phyloP scores from a whole-genome alignment of 2,888 invertebrate species.

The Apocheima hispidaria region DNA sequence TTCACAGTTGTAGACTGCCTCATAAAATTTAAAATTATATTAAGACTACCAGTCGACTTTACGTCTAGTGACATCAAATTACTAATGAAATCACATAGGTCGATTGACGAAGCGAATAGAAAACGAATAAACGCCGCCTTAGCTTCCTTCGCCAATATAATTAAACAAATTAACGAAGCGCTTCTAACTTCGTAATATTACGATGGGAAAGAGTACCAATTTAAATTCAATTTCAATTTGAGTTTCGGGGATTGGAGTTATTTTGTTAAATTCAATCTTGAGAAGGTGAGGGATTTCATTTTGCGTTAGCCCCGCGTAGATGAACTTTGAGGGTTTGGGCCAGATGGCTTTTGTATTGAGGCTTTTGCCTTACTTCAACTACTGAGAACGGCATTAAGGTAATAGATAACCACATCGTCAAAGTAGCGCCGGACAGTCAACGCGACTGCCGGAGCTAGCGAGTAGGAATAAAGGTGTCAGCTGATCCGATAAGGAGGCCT shows the following conservation, averaged over 20 bases:
- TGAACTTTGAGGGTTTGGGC: slow-evolving; percentile 2
- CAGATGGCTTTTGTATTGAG: slow-evolving; percentile 9
- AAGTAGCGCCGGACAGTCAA: too few relatives aligned
- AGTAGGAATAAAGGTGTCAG: too few relatives aligned
- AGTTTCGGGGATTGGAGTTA: slow-evolving; percentile 15
- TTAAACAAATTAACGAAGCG: slow-evolving; percentile 33
- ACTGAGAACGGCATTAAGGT: neutral
- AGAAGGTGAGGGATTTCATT: slow-evolving; percentile 7
- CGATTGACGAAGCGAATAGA: slow-evolving; percentile 1
- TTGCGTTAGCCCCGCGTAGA: neutral
- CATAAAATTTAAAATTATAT: too few relatives aligned
- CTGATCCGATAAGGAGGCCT: too few relatives aligned
- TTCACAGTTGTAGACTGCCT: too few relatives aligned
- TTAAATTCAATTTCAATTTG: slow-evolving; percentile 24
- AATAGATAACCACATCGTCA: neutral
- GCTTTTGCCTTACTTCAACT: slow-evolving; percentile 1
- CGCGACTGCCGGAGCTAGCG: too few relatives aligned
- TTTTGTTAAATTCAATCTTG: slow-evolving; percentile 24
- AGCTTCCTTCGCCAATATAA: slow-evolving; percentile 24
- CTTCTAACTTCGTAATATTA: slow-evolving; percentile 23
- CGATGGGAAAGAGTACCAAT: slow-evolving; percentile 20
- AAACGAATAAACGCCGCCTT: slow-evolving; percentile 23
- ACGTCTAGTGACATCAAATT: slow-evolving; percentile 6
- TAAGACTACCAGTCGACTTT: neutral
- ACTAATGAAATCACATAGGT: slow-evolving; percentile 11